Percentiles rank a stretch among this genome's conserved stretches.
Conservation (phyloP, 2,797 vertebrate genomes). For the Macrochelys suwanniensis region DNA sequence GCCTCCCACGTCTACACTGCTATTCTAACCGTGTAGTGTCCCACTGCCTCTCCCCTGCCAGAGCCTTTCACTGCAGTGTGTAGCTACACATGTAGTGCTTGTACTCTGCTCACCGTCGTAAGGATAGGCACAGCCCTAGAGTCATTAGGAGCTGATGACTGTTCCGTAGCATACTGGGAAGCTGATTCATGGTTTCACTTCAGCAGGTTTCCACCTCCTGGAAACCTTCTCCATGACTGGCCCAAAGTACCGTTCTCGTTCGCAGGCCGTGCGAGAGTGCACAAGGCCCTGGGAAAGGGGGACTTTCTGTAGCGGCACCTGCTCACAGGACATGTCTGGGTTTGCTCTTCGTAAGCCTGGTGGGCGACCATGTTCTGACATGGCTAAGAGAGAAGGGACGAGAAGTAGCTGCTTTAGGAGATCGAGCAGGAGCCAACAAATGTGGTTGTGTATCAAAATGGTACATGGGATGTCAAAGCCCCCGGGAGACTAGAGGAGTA, state of each 20-base stretch:
- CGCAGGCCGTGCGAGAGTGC: neutral
- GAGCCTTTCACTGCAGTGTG: neutral
- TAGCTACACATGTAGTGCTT: neutral
- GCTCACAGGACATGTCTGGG: neutral
- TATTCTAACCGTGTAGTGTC: neutral
- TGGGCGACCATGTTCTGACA: too few relatives aligned
- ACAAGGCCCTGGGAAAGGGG: neutral
- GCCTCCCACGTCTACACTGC: neutral
- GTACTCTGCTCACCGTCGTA: neutral
- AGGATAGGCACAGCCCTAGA: neutral
- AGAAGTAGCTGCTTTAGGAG: neutral
- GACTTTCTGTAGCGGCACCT: neutral
- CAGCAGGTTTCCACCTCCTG: neutral
- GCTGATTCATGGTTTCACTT: neutral
- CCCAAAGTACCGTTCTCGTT: neutral
- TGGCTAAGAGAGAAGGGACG: neutral
- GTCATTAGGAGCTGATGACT: neutral
- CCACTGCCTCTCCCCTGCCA: neutral
- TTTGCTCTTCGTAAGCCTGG: neutral
- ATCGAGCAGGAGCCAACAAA: neutral
- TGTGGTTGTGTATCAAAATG: neutral
- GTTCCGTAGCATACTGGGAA: neutral
- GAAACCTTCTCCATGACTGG: neutral
- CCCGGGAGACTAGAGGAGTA: neutral
- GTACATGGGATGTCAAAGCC: neutral